Evolutionary conservation across 2,113 vertebrate genomes (phyloP).

Genomic region (Solea senegalensis): DNA sequence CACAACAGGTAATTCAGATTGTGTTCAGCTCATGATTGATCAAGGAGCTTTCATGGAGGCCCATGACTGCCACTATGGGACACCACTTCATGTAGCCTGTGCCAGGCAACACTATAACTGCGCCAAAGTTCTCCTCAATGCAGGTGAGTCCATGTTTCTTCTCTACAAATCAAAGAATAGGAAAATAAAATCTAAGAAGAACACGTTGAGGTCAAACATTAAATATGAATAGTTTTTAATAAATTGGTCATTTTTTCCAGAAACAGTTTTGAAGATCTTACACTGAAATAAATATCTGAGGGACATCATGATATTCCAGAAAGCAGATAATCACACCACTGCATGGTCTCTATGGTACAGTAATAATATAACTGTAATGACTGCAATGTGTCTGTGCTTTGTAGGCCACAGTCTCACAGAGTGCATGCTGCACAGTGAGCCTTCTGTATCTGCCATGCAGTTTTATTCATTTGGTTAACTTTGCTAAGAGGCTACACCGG

Average conservation of each 20-base stretch:
- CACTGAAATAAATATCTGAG: no score
- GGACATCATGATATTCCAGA: background rate
- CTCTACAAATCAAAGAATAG: background rate
- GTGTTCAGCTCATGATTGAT: conserved; percentile 89
- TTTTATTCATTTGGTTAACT: no score
- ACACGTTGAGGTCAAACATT: no score
- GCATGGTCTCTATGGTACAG: background rate
- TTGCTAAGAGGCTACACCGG: no score
- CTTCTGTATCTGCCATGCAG: no score
- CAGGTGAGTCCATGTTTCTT: conserved; percentile 78
- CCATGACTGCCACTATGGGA: conserved; percentile 93
- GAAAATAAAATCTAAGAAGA: no score
- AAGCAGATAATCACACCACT: background rate
- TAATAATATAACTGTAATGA: background rate
- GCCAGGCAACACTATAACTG: conserved; percentile 89
- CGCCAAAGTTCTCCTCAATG: conserved; percentile 87
- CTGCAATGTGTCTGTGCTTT: no score
- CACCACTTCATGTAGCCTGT: conserved; percentile 92
- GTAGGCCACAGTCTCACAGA: no score
- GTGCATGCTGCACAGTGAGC: no score
- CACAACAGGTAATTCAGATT: conserved; percentile 86
- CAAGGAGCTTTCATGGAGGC: conserved; percentile 91
- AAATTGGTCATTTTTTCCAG: no score
- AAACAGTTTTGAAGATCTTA: no score
- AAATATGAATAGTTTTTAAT: no score